Base-by-base conservation (phyloP, 2,888 invertebrate species). In the Oscheius onirici region DNA sequence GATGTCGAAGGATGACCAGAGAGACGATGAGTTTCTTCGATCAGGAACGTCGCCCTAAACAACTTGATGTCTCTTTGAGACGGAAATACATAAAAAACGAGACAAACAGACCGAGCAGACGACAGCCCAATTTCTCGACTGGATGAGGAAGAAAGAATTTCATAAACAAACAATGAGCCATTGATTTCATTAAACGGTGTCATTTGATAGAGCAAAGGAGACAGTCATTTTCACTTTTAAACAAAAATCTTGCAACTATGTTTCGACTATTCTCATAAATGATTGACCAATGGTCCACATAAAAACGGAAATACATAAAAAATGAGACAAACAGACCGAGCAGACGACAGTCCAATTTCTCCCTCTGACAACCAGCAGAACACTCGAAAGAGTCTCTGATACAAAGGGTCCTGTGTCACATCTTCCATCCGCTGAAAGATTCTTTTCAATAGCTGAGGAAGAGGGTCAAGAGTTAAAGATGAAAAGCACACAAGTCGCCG, bases 21-120 rank as follows among this genome's bases (percentile, higher is more conserved):
- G 26, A 77, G 73, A 13, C 79, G 77, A 17, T 77, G 71, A 2
- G 75, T 68, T 46, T 79, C 79, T 44, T 79, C 79, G 10, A 79
- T 49, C 8, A 63, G 34, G 26, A 63, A 63, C 11, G 63, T 28
- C 3, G 63, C 63, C 26, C 63, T 60, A 11, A 43, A 60, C 46
- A 46, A 17, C 8, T 17, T 46, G 46, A 20, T 15, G 13, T 46
- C 5, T 46, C 46, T 46, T 46, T 46, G 20, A 43, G 8, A 43
- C 43, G 10, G 13, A 43, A 46, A 17, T 46, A 8, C 20, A 17
- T 5, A 8, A 51, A 51, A 51, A 51, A 17, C n/a, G 20, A 22
- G 0, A 3, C 10, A 17, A 40, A 17, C 43, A 20, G 11, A 34
- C 49, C 41, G 44, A 6, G 69, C 51, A 17, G 60, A 46, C 11